A percentile compares a stretch with the other conserved stretches of the same genome.
Evolutionary conservation across 92 coral and sea anemone species (phyloP).

Genomic region (Bergia puertoricense): DNA sequence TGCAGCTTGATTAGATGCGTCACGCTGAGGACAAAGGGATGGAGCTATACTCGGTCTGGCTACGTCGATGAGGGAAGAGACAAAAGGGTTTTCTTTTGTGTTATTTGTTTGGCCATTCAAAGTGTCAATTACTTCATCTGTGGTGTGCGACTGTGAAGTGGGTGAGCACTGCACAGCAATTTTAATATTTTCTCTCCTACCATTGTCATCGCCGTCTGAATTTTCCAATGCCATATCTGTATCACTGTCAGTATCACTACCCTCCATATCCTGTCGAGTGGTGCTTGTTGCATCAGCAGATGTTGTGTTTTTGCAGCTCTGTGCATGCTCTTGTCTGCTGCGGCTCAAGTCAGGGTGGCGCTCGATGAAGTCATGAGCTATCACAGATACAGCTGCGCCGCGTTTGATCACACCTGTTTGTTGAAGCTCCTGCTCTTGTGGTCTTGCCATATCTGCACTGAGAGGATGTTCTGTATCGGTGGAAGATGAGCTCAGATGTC

Average conservation of each 20-base stretch:
- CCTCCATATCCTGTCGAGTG: not conserved
- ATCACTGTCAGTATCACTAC: constrained; percentile 1
- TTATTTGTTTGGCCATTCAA: not conserved
- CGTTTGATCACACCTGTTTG: not conserved
- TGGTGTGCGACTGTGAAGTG: not conserved
- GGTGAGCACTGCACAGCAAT: not conserved
- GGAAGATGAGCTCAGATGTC: not conserved
- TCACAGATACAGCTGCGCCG: constrained; percentile 6
- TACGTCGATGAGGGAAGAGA: constrained; percentile 21
- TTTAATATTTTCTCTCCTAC: not conserved
- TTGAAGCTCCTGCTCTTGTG: not conserved
- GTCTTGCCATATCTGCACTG: not conserved
- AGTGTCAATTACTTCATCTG: not conserved
- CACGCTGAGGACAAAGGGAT: not conserved
- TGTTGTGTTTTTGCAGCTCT: not conserved
- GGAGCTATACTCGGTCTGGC: not conserved
- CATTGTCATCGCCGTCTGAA: not conserved
- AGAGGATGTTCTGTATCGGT: not conserved
- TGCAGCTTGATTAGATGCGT: constrained; percentile 37
- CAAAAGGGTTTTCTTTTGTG: not conserved
- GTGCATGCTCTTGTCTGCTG: not conserved
- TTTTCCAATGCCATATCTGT: not conserved
- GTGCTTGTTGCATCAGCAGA: constrained; percentile 7
- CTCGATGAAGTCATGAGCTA: not conserved
- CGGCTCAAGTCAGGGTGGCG: not conserved